A percentile compares a stretch with the other conserved stretches of the same genome.
Evolutionary conservation across 1,140 invertebrate genomes (phyloP).

Genomic region (Drosophila mojavensis): DNA sequence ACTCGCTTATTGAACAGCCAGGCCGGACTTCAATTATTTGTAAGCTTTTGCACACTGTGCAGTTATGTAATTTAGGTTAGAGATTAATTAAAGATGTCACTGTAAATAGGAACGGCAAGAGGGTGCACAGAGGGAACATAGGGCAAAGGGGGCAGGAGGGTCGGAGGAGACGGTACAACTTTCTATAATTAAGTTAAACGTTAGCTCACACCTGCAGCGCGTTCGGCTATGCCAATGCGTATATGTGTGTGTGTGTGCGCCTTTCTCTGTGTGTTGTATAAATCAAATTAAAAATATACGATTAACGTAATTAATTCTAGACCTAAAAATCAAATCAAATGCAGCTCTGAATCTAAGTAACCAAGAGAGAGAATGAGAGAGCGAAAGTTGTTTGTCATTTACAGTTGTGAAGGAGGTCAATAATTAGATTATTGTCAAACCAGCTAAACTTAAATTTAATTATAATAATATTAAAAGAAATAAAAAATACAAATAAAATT

Average conservation of each 20-base stretch:
- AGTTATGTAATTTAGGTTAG: conserved; percentile 80
- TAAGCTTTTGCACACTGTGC: conserved; percentile 75
- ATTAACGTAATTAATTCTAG: conserved; percentile 20
- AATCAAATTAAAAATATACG: conserved; percentile 30
- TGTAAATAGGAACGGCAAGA: conserved; percentile 61
- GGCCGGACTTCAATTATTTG: conserved; percentile 72
- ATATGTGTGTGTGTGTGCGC: conserved; percentile 3
- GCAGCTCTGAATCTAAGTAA: conserved; percentile 23
- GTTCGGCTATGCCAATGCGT: too few relatives aligned
- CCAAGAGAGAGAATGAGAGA: not conserved
- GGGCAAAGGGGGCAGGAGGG: conserved; percentile 9
- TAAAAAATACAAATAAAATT: conserved; percentile 41
- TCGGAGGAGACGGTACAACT: conserved; percentile 24
- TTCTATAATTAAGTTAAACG: conserved; percentile 75
- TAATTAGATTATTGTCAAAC: conserved; percentile 75
- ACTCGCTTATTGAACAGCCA: conserved; percentile 67
- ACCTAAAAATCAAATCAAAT: conserved; percentile 11
- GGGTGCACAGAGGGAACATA: not conserved
- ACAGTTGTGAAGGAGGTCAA: conserved; percentile 78
- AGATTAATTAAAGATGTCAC: conserved; percentile 77
- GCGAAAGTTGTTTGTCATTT: conserved; percentile 37
- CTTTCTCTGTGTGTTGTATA: conserved; percentile 49
- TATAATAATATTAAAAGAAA: not conserved
- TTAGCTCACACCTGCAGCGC: conserved; percentile 32
- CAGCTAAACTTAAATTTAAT: conserved; percentile 48